Evolutionary conservation across 92 coral and sea anemone species (phyloP).

Genomic region (Pocillopora grandis): DNA sequence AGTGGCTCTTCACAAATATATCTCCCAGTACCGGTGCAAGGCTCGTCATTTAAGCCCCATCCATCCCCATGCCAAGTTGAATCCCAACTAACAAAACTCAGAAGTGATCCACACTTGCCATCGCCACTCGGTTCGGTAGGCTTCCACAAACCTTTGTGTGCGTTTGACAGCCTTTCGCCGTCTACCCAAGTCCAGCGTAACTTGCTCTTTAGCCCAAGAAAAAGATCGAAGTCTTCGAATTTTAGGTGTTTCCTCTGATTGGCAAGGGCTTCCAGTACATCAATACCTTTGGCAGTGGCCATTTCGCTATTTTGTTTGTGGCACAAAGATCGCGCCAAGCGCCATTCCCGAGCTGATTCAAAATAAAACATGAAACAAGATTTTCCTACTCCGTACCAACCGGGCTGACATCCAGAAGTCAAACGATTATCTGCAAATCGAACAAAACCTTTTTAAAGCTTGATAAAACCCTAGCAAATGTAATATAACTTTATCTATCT

Average conservation of each 20-base stretch:
- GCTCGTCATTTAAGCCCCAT: slow-evolving; percentile 32
- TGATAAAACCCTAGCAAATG: too few species aligned
- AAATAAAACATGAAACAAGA: slow-evolving; percentile 15
- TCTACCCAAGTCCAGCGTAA: slow-evolving; percentile 24
- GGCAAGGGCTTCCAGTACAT: neutral
- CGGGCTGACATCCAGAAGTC: slow-evolving; percentile 29
- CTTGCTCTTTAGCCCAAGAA: slow-evolving; percentile 13
- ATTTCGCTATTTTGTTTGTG: slow-evolving; percentile 10
- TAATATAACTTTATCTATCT: too few species aligned
- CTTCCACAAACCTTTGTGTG: slow-evolving; percentile 1
- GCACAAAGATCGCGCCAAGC: slow-evolving; percentile 7
- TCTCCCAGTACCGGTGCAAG: neutral
- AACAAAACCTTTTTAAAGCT: neutral
- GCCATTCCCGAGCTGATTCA: neutral
- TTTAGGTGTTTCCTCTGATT: neutral
- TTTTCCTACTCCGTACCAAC: slow-evolving; percentile 14
- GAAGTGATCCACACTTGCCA: slow-evolving; percentile 14
- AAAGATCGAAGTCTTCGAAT: neutral
- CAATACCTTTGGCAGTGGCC: neutral
- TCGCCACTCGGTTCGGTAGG: slow-evolving; percentile 25
- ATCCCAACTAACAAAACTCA: neutral
- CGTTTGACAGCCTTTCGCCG: neutral
- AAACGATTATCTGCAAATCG: slow-evolving; percentile 1
- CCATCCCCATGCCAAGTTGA: slow-evolving; percentile 10
- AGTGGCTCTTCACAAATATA: slow-evolving; percentile 36